A percentile compares a stretch with the other conserved stretches of the same genome.
phyloP scores from a whole-genome alignment of 2,888 invertebrate species.

The Boloria selene region DNA sequence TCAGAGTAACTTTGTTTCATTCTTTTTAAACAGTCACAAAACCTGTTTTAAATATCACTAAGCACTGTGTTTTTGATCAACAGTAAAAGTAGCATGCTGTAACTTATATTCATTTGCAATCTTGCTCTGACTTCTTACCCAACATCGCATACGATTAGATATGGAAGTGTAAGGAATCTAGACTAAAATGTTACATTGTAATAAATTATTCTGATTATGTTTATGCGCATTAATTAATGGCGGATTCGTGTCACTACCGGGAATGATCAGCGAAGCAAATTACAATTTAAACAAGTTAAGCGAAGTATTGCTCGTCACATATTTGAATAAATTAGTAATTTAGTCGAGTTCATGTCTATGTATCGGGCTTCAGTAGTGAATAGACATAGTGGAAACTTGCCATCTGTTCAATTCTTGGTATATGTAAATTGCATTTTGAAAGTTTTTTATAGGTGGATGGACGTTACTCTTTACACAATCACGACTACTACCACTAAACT shows the following conservation, averaged over 20 bases:
- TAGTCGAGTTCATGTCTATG: conserved; percentile 32
- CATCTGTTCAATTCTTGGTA: conserved; percentile 2
- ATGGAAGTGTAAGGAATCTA: conserved; percentile 35
- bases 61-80: conserved; percentile 34
- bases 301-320: conserved; percentile 32
- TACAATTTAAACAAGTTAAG: conserved; percentile 33
- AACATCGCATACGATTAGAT: conserved; percentile 37
- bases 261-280: conserved; percentile 38
- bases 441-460: no score
- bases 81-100: conserved; percentile 28
- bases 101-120: conserved; percentile 46
- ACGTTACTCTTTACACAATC: no score
- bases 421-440: background rate
- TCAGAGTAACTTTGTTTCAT: conserved; percentile 3
- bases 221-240: conserved; percentile 37
- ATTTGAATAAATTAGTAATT: conserved; percentile 42
- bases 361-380: conserved; percentile 13
- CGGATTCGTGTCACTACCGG: conserved; percentile 37
- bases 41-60: conserved; percentile 28
- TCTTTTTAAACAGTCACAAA: conserved; percentile 15
- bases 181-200: conserved; percentile 28
- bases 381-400: conserved; percentile 3
- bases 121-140: conserved; percentile 40
- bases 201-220: conserved; percentile 39
- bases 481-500: no score